A percentile compares a stretch with the other conserved stretches of the same genome.
Evolutionary conservation across 1,140 invertebrate species (phyloP).

Genomic region (Drosophila kohkoa): DNA sequence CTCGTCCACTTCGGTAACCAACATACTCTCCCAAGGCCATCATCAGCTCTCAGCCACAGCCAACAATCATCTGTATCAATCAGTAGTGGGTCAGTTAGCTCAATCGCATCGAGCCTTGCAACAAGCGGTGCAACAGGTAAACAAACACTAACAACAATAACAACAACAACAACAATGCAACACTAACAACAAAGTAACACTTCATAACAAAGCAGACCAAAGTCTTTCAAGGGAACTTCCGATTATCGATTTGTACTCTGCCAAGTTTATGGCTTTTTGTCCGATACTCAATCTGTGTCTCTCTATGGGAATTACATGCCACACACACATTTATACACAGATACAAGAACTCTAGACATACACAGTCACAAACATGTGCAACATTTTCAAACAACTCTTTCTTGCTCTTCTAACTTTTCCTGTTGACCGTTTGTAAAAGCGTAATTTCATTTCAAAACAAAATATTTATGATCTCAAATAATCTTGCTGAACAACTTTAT

Average conservation of each 20-base stretch:
- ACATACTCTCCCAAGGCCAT: slow-evolving; percentile 85
- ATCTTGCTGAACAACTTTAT: slow-evolving; percentile 23
- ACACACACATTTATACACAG: background rate
- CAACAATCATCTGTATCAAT: slow-evolving; percentile 85
- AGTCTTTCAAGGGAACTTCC: background rate
- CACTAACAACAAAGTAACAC: slow-evolving; percentile 32
- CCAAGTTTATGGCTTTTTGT: background rate
- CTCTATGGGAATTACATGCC: background rate
- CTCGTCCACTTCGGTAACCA: slow-evolving; percentile 85
- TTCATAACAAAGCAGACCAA: slow-evolving; percentile 29
- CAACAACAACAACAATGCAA: slow-evolving; percentile 41
- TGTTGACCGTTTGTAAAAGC: slow-evolving; percentile 82
- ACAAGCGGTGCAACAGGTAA: slow-evolving; percentile 85
- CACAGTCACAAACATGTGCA: slow-evolving; percentile 21
- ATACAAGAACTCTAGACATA: background rate
- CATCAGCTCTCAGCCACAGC: slow-evolving; percentile 85
- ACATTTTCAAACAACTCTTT: slow-evolving; percentile 44
- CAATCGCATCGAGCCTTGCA: slow-evolving; percentile 85
- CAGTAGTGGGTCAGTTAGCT: slow-evolving; percentile 85
- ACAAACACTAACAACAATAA: slow-evolving; percentile 57
- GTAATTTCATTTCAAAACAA: slow-evolving; percentile 28
- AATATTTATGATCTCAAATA: too few relatives aligned
- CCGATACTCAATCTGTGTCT: background rate
- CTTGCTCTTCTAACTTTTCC: slow-evolving; percentile 72
- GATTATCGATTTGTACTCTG: background rate